Percentiles rank a stretch among this genome's conserved stretches.
Evolutionary conservation across 2,797 vertebrate species (phyloP).

Genomic region (Balearica regulorum): DNA sequence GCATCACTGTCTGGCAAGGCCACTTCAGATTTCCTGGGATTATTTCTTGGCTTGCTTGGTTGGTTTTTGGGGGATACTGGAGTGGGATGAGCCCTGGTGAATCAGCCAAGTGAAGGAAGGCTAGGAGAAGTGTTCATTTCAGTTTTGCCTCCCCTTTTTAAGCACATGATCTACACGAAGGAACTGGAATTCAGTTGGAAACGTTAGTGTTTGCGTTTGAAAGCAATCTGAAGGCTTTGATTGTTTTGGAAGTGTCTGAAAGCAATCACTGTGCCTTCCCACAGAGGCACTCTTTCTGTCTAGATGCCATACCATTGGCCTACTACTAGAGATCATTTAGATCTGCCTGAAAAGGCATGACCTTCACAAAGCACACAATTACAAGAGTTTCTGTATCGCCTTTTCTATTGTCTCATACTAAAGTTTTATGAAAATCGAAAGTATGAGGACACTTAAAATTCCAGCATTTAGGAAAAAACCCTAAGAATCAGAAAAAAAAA

Average conservation of each 20-base stretch:
- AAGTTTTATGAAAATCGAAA: neutral
- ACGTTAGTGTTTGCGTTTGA: neutral
- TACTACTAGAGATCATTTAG: neutral
- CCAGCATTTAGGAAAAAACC: neutral
- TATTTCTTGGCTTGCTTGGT: neutral
- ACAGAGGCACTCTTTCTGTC: neutral
- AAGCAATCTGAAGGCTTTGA: neutral
- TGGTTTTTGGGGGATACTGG: rapidly evolving
- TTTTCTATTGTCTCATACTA: neutral
- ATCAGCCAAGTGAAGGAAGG: neutral
- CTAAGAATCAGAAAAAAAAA: neutral
- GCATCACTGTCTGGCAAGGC: neutral
- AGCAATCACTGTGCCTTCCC: neutral
- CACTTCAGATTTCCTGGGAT: neutral
- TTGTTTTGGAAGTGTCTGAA: neutral
- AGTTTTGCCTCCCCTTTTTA: neutral
- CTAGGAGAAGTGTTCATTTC: neutral
- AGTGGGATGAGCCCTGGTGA: neutral
- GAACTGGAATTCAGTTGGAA: neutral
- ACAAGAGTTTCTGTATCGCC: neutral
- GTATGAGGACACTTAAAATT: neutral
- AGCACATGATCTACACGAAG: neutral
- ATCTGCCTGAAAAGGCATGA: neutral
- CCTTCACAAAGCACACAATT: neutral
- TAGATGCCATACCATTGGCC: neutral